Evolutionary conservation across 2,113 vertebrate species (phyloP).

Genomic region (Pseudopodoces humilis): DNA sequence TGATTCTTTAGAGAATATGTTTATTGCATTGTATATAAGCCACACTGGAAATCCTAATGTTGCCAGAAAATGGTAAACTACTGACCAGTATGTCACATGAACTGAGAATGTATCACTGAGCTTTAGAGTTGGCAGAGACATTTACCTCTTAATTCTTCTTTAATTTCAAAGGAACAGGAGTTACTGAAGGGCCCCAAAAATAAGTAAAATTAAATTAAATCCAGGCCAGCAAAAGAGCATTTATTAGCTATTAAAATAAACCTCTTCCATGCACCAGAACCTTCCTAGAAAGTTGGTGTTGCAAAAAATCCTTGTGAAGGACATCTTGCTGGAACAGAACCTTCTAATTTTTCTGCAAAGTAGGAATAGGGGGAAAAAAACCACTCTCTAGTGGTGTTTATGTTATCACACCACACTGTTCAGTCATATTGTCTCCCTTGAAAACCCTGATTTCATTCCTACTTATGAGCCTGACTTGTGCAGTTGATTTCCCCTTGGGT

Average conservation of each 20-base stretch:
- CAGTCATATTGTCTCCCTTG: neutral
- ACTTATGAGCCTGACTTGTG: neutral
- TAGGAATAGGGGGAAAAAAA: rapidly evolving
- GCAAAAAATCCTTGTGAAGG: neutral
- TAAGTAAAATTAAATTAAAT: neutral
- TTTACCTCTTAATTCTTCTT: neutral
- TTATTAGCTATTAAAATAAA: neutral
- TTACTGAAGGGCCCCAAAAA: neutral
- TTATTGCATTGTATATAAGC: neutral
- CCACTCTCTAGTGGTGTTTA: neutral
- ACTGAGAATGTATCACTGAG: neutral
- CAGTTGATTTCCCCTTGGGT: neutral
- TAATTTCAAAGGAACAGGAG: neutral
- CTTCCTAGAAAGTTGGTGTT: neutral
- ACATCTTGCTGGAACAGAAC: neutral
- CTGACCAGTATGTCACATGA: neutral
- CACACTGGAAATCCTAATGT: neutral
- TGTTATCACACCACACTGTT: neutral
- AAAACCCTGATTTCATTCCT: neutral
- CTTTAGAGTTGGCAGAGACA: neutral
- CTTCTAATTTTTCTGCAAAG: neutral
- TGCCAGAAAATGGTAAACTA: neutral
- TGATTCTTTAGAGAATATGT: neutral
- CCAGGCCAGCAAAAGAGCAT: neutral
- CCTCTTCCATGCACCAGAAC: neutral